Conservation (phyloP, 64 coral and sea anemone genomes). For the Pachyseris speciosa region DNA sequence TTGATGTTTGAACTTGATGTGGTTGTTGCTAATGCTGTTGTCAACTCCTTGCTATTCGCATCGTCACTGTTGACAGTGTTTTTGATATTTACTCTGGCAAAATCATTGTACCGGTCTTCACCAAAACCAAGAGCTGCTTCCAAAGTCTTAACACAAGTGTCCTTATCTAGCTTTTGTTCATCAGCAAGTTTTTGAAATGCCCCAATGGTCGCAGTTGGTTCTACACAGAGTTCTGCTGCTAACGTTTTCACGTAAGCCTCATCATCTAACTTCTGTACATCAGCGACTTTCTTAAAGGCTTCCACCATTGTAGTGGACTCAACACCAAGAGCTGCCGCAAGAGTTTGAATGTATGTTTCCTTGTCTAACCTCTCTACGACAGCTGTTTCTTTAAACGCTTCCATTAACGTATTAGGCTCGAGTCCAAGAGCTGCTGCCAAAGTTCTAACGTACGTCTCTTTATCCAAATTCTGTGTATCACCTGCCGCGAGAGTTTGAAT, state of each 20-base stretch:
- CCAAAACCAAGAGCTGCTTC: constrained; percentile 38
- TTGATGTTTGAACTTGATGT: background rate
- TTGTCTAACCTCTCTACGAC: background rate
- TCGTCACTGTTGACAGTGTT: background rate
- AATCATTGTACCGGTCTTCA: constrained; percentile 27
- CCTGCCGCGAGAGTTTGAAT: background rate
- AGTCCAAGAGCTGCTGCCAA: background rate
- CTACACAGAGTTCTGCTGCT: background rate
- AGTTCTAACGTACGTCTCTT: background rate
- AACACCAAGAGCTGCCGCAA: background rate
- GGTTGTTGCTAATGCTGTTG: background rate
- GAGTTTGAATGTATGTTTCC: background rate
- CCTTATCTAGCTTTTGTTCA: background rate
- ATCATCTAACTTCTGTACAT: background rate
- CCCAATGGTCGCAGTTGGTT: background rate
- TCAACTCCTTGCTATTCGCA: background rate
- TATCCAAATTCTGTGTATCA: background rate
- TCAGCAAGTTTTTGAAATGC: background rate
- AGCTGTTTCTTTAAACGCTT: background rate
- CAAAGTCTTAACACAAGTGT: constrained; percentile 5
- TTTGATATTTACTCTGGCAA: constrained; percentile 50
- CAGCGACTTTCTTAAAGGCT: background rate
- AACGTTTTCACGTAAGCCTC: background rate
- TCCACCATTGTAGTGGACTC: background rate
- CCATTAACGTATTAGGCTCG: background rate